Base-by-base conservation (phyloP, 2,888 invertebrate species). In the Luperina nickerlii region DNA sequence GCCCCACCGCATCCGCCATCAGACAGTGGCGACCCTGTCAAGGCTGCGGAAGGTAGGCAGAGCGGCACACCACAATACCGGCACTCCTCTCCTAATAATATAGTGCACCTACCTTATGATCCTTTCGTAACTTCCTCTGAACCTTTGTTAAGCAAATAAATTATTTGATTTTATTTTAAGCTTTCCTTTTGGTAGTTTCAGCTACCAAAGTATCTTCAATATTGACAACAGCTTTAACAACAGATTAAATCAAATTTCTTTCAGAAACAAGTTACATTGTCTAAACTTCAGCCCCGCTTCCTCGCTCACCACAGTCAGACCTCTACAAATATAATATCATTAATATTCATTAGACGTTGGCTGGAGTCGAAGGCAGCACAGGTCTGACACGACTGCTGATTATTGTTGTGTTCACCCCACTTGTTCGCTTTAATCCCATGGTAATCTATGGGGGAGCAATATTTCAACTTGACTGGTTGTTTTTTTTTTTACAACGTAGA, bases 311-410 rank as follows among this genome's bases (percentile, higher is more conserved):
- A 8, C 78, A 42, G 62, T 5, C 78, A 32, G 69, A 74, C 79
- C 79, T 81, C 72, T 71, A 83, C 67, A 82, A 89, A 89, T 88
- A 89, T 88, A 83, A 88, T 87, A 81, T 85, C 90, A 90, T 90
- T 90, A 90, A 87, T 90, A 90, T 90, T 90, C 89, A 90, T 89
- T 86, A 86, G 71, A 75, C 85, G 86, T 71, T 74, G 69, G 71
- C 81, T 42, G 73, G 72, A 78, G 82, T 71, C 78, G 83, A 80
- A 81, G 87, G 68, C 81, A 48, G 78, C 66, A 70, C 74, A 54
- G 63, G 83, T 72, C 89, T 82, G 86, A 83, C 83, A 82, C 74
- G 85, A 87, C 83, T 86, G 79, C 84, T 85, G 86, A 84, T 90
- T 76, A 81, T 84, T 88, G 81, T 79, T 82, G 76, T 81, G 78